phyloP scores from a whole-genome alignment of 1,140 invertebrate genomes.

The Bradysia coprophila region DNA sequence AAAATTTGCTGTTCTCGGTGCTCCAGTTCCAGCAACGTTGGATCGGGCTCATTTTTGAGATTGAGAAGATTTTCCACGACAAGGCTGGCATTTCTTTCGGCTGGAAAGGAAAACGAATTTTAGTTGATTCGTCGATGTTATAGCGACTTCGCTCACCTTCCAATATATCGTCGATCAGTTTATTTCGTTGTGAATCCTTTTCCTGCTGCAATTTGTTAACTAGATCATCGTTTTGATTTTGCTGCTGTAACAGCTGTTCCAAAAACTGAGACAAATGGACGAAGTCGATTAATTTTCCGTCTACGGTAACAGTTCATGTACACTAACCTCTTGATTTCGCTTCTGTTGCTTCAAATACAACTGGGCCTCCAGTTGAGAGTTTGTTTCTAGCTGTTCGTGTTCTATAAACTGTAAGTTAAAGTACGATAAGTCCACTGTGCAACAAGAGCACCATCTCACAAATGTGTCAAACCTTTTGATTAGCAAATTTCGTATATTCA shows the following conservation, averaged over 20 bases:
- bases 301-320: too few relatives aligned
- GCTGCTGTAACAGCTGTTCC: constrained; percentile 36
- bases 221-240: constrained; percentile 39
- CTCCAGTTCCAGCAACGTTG: constrained; percentile 39
- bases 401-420: constrained; percentile 27
- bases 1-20: constrained; percentile 38
- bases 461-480: too few relatives aligned
- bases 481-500: too few relatives aligned
- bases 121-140: too few relatives aligned
- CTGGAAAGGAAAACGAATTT: constrained; percentile 16
- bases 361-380: not conserved
- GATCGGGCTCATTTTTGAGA: constrained; percentile 33
- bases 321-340: constrained; percentile 3
- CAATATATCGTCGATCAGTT: constrained; percentile 33
- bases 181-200: constrained; percentile 37
- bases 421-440: too few relatives aligned
- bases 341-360: constrained; percentile 2
- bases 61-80: constrained; percentile 42
- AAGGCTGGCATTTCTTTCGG: constrained; percentile 40
- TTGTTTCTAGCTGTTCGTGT: constrained; percentile 3
- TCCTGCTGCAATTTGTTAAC: constrained; percentile 42
- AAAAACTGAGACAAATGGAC: too few relatives aligned
- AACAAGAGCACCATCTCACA: too few relatives aligned
- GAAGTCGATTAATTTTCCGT: too few relatives aligned
- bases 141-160: constrained; percentile 19